Percentiles rank a stretch among this genome's conserved stretches.
Evolutionary conservation across 1,140 invertebrate genomes (phyloP).

Genomic region (Tribolium madens): DNA sequence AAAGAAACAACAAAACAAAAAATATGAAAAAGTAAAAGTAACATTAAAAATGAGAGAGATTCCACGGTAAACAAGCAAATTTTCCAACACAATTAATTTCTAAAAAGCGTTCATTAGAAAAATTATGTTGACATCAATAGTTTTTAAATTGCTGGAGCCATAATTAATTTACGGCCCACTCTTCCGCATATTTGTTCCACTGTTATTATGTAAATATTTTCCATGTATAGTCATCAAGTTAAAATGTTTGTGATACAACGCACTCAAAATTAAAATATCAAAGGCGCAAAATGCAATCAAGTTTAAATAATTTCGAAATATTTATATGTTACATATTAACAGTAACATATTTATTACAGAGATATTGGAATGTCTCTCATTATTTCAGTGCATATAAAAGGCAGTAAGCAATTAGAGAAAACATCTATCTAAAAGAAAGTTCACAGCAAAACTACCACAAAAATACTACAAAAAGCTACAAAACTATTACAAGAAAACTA

Average conservation of each 20-base stretch:
- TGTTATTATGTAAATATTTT: not conserved
- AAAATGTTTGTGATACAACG: not conserved
- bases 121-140: not conserved
- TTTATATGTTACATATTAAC: too few relatives aligned
- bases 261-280: not conserved
- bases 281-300: not conserved
- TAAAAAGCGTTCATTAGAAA: not conserved
- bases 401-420: not conserved
- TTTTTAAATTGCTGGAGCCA: not conserved
- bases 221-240: not conserved
- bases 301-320: too few relatives aligned
- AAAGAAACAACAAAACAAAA: too few relatives aligned
- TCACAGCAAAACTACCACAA: not conserved
- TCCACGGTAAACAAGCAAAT: not conserved
- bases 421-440: not conserved
- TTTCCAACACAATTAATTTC: not conserved
- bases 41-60: not conserved
- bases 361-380: not conserved
- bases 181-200: not conserved
- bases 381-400: not conserved
- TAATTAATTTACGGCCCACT: not conserved
- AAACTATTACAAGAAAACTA: not conserved
- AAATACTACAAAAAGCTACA: conserved; percentile 1
- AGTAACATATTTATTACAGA: too few relatives aligned
- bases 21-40: not conserved